These are phyloP conservation scores for Laspeyria flexula DNA, from an alignment of 2,888 invertebrate species.

Conservation along the genomic window DNA sequence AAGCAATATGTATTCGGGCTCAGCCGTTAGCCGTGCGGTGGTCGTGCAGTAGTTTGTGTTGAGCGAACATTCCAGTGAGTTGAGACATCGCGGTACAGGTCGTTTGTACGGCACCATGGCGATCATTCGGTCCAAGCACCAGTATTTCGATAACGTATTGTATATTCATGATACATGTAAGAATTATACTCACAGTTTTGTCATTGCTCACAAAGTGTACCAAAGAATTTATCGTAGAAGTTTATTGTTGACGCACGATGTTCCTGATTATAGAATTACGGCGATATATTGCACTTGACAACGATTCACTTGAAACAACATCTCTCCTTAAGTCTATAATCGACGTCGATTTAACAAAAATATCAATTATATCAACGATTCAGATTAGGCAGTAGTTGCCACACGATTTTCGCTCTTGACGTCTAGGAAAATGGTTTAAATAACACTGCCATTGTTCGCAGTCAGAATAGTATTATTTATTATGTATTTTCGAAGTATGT, in stretches of 20 bases:
- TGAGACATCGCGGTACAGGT: too few relatives aligned
- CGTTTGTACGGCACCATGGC: constrained; percentile 53
- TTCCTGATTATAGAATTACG: constrained; percentile 34
- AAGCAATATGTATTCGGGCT: constrained; percentile 75
- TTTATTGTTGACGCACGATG: constrained; percentile 48
- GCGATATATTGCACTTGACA: constrained; percentile 26
- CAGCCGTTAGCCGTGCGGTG: constrained; percentile 71
- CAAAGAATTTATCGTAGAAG: constrained; percentile 76
- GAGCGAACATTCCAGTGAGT: constrained; percentile 81
- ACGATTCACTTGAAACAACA: constrained; percentile 2
- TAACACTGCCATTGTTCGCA: constrained; percentile 43
- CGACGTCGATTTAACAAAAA: constrained; percentile 23
- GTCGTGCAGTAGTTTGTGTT: constrained; percentile 45
- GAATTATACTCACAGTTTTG: constrained; percentile 64
- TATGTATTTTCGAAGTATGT: constrained; percentile 67
- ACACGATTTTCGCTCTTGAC: constrained; percentile 31
- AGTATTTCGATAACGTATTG: constrained; percentile 65
- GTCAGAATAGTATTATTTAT: constrained; percentile 64
- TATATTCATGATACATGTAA: constrained; percentile 61
- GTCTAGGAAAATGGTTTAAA: constrained; percentile 16
- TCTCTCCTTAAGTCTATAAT: constrained; percentile 25
- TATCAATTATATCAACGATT: constrained; percentile 18
- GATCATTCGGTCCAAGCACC: constrained; percentile 57
- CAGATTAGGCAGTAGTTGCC: constrained; percentile 19
- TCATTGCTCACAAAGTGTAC: constrained; percentile 84